phyloP scores from a whole-genome alignment of 2,113 vertebrate species.

The Etia nguti region DNA sequence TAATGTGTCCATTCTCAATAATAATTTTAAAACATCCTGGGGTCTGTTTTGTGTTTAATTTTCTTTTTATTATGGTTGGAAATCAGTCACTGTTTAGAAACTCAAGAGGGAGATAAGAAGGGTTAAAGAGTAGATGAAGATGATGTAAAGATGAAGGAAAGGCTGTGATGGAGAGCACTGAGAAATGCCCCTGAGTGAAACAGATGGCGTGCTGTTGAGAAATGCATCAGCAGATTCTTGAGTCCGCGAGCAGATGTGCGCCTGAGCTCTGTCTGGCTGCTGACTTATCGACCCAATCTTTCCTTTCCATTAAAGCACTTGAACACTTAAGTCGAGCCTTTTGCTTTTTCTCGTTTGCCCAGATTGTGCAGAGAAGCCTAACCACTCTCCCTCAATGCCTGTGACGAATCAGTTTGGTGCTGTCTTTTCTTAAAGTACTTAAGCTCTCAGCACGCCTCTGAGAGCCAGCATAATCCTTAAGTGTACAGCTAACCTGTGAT shows the following conservation, averaged over 20 bases:
- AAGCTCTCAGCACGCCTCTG: neutral
- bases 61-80: neutral
- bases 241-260: conserved; percentile 19
- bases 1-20: neutral
- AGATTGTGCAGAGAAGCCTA: neutral
- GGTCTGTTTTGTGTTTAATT: neutral
- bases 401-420: conserved; percentile 3
- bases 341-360: neutral
- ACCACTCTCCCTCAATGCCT: neutral
- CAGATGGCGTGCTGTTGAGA: neutral
- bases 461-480: neutral
- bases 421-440: neutral
- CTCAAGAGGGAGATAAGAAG: neutral
- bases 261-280: conserved; percentile 27
- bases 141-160: neutral
- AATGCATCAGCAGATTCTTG: conserved; percentile 22
- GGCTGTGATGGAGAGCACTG: neutral
- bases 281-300: conserved; percentile 52
- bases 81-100: neutral
- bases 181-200: conserved; percentile 5
- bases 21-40: neutral
- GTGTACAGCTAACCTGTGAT: conserved; percentile 7
- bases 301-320: conserved; percentile 45
- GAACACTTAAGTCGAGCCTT: conserved; percentile 3
- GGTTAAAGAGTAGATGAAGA: neutral